These are phyloP conservation scores for Amitus sp. DNA, from an alignment of 2,888 invertebrate species.

Conservation along the genomic window DNA sequence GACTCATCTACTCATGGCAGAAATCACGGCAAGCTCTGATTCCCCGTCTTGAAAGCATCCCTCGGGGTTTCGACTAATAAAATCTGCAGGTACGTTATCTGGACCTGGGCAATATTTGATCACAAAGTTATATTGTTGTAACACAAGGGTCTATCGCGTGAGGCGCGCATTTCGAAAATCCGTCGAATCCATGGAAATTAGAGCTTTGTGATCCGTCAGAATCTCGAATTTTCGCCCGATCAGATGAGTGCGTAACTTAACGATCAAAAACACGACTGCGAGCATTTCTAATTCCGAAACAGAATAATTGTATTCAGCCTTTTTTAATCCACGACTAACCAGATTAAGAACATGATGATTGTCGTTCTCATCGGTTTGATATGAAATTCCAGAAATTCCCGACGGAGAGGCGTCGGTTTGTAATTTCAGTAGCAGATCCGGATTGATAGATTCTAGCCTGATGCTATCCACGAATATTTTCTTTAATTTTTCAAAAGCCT, in stretches of 20 bases:
- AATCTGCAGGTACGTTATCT: conserved; percentile 5
- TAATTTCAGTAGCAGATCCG: not conserved
- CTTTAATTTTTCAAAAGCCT: conserved; percentile 32
- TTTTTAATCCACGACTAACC: conserved; percentile 15
- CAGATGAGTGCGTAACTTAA: conserved; percentile 7
- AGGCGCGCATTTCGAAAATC: conserved; percentile 5
- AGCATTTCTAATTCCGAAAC: conserved; percentile 24
- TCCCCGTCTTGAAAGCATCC: not conserved
- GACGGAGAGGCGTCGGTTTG: conserved; percentile 3
- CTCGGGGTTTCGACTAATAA: not conserved
- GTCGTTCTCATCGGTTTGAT: conserved; percentile 10
- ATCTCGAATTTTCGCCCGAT: not conserved
- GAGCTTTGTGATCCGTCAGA: conserved; percentile 7
- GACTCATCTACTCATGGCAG: too few relatives aligned
- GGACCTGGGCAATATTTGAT: conserved; percentile 11
- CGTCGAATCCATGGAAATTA: not conserved
- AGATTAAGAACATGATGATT: not conserved
- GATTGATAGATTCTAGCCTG: not conserved
- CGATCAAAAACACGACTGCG: conserved; percentile 18
- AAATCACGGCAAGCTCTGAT: too few relatives aligned
- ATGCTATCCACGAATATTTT: conserved; percentile 16
- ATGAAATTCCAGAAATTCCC: conserved; percentile 37
- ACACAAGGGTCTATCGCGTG: conserved; percentile 6
- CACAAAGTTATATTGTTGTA: conserved; percentile 16
- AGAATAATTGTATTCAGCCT: conserved; percentile 28